Evolutionary conservation across 2,888 invertebrate species (phyloP), one percentile per base, ranked within the genome.

Genomic region (Rhagonycha fulva): DNA sequence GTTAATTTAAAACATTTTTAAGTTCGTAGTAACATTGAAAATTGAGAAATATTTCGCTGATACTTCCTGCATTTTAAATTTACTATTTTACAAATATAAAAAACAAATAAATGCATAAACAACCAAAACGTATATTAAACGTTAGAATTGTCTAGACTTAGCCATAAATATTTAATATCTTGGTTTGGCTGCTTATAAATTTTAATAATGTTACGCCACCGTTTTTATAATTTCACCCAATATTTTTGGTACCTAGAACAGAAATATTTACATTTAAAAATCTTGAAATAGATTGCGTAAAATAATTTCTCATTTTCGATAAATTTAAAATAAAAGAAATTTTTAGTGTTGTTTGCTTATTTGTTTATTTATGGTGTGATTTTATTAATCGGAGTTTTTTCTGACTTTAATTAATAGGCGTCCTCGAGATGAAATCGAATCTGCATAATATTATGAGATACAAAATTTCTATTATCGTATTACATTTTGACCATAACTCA

Each of bases 121-220:
- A 74, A 47, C 74, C 67, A 69, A 70, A 70, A 70, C 71, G 74
- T 77, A 75, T 75, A 47, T 75, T 75, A 74, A 75, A 76, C 74
- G 79, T 78, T 78, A 80, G 71, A 68, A 62, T 67, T 70, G 81
- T 81, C 81, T 81, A 81, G 81, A 81, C 81, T 74, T 78, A 78
- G 75, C 76, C 76, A 81, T 81, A 81, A 80, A 81, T 81, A 79
- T 89, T 28, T 69, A 87, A 24, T 74, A 89, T 75, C 72, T 75
- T 69, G 47, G 68, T 75, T 75, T 71, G 66, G 30, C 77, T 75
- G 62, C 74, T 72, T 70, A 76, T 76, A 77, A 79, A 79, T 77
- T 72, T 77, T 79, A 72, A 77, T 74, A 74, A 68, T 32, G 63
- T 67, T 75, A 71, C 74, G 74, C 74, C 72, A 72, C 71, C 19